Base-by-base conservation (phyloP, 2,888 invertebrate species). In the Ennomos fuscantarius region DNA sequence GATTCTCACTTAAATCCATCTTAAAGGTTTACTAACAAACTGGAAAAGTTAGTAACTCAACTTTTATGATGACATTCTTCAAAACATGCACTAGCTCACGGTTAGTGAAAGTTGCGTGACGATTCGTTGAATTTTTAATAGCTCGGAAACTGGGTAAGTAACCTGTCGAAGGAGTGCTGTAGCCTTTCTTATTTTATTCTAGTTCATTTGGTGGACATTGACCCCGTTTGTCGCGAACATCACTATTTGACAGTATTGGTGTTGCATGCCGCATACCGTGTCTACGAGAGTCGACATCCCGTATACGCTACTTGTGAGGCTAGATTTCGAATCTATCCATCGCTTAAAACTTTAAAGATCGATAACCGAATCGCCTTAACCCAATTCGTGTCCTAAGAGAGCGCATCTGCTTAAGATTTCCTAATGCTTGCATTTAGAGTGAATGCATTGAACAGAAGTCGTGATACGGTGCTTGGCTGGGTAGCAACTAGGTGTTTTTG, bases 81-180 rank as follows among this genome's bases (percentile, higher is more conserved):
- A 74, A 68, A 74, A 70, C 68, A 69, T 73, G 72, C 70, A 74
- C 73, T 73, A 73, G 73, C 71, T 72, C 73, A 76, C 75, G 74
- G 79, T 72, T 79, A 89, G 90, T 89, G 90, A 91, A 91, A 91
- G 91, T 89, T 82, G 81, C 84, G 82, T 84, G 87, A 85, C 83
- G 85, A 87, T 89, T 87, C 84, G 82, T 85, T 85, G 87, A 87
- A 87, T 85, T 86, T 87, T 89, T 87, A 89, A 87, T 87, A 86
- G 81, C 84, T 77, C 80, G 81, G 84, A 85, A 88, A 83, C 84
- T 88, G 86, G 86, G 86, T 82, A 87, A 86, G 83, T 81, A 76
- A 84, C 87, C 81, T 86, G 85, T 78, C 74, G 75, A 83, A 85
- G 84, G 82, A 84, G 82, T 74, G 79, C 75, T 62, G 75, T 76